A percentile compares a stretch with the other conserved stretches of the same genome.
Evolutionary conservation across 1,140 invertebrate genomes (phyloP).

Genomic region (Frieseomelitta varia): DNA sequence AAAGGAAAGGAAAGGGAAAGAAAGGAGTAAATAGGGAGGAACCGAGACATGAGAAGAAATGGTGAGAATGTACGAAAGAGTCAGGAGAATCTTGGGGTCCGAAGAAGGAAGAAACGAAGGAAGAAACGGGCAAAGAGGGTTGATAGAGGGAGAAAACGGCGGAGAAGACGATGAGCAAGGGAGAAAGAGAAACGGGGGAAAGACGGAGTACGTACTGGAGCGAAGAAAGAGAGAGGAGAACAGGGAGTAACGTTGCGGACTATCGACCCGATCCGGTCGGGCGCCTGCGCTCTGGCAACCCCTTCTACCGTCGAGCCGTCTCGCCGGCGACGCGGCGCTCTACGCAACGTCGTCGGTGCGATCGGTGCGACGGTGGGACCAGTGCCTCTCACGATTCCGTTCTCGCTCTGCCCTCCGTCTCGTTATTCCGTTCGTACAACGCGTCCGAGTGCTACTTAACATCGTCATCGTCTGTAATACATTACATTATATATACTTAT

Average conservation of each 20-base stretch:
- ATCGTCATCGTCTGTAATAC: conserved; percentile 7
- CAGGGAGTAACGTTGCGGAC: conserved; percentile 77
- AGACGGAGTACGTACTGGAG: neutral
- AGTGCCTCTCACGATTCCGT: conserved; percentile 75
- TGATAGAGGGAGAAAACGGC: neutral
- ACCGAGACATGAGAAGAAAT: neutral
- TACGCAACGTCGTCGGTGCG: conserved; percentile 76
- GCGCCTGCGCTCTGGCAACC: conserved; percentile 72
- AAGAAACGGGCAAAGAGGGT: neutral
- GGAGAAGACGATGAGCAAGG: neutral
- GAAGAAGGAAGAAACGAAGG: neutral
- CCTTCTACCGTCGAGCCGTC: conserved; percentile 73
- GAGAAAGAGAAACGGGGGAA: neutral
- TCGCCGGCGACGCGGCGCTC: conserved; percentile 79
- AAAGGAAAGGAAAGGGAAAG: neutral
- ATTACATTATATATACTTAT: neutral
- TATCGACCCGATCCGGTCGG: conserved; percentile 75
- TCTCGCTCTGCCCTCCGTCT: conserved; percentile 66
- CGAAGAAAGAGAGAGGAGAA: conserved; percentile 19
- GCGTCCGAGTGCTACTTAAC: conserved; percentile 56
- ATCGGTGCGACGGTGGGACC: conserved; percentile 71
- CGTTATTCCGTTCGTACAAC: conserved; percentile 55
- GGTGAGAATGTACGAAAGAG: neutral
- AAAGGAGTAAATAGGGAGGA: neutral
- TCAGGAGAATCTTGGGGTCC: neutral